phyloP scores from a whole-genome alignment of 1,140 invertebrate species.

The Branchinecta lindahli region DNA sequence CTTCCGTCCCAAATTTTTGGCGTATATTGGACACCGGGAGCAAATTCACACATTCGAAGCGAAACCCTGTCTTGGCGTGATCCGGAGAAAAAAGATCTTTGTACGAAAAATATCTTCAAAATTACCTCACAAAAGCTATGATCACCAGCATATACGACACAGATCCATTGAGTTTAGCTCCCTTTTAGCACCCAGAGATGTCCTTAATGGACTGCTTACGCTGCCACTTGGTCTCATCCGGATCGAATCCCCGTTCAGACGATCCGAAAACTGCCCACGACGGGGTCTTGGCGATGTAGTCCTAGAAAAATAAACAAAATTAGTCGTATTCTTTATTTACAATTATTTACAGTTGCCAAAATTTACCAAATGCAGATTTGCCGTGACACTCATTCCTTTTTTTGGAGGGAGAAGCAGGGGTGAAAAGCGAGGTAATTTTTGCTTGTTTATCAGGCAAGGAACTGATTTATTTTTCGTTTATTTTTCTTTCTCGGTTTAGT shows the following conservation, averaged over 20 bases:
- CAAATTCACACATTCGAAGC: not conserved
- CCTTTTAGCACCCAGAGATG: constrained; percentile 28
- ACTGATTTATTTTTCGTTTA: no score
- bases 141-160: not conserved
- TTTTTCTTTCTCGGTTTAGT: no score
- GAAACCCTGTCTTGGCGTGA: not conserved
- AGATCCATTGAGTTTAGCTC: not conserved
- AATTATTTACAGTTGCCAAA: no score
- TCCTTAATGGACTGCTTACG: constrained; percentile 33
- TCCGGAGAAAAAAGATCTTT: not conserved
- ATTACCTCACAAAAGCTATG: not conserved
- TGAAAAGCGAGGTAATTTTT: no score
- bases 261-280: constrained; percentile 42
- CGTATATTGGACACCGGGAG: not conserved
- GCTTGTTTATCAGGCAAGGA: no score
- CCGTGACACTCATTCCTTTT: no score
- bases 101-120: not conserved
- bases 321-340: not conserved
- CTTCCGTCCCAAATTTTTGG: not conserved
- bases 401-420: no score
- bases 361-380: no score
- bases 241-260: constrained; percentile 43
- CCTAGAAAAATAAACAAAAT: constrained; percentile 25
- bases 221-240: constrained; percentile 38
- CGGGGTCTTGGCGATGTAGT: constrained; percentile 42